Evolutionary conservation across 2,113 vertebrate genomes (phyloP).

Genomic region (Cardinalis cardinalis): DNA sequence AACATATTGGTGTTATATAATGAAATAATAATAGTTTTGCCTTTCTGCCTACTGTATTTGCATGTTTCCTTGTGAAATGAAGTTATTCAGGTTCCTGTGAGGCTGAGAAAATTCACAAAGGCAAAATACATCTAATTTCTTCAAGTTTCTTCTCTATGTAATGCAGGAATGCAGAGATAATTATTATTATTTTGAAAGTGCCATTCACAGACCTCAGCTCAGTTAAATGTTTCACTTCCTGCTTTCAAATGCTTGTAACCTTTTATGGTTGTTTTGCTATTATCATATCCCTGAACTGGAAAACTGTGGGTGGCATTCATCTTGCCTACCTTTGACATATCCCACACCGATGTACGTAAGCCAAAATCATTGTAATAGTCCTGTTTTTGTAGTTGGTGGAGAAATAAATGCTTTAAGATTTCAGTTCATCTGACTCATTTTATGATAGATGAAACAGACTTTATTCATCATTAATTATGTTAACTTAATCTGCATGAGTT

Average conservation of each 20-base stretch:
- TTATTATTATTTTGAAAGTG: background rate
- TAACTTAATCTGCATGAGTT: background rate
- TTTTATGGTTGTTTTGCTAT: background rate
- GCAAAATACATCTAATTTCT: background rate
- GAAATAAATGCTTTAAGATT: background rate
- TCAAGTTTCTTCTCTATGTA: background rate
- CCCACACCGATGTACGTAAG: background rate
- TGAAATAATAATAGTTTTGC: background rate
- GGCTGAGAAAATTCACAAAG: background rate
- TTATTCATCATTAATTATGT: background rate
- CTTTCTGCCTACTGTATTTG: background rate
- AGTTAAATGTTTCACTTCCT: background rate
- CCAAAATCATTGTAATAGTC: background rate
- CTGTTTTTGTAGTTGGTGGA: background rate
- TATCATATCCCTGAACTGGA: background rate
- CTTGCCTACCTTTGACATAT: background rate
- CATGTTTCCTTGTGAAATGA: background rate
- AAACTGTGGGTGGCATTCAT: background rate
- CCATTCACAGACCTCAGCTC: background rate
- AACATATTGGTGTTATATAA: background rate
- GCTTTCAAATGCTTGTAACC: background rate
- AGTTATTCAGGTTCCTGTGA: background rate
- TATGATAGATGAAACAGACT: background rate
- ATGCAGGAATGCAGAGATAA: background rate
- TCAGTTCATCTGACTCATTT: constrained; percentile 7